Percentiles rank a stretch among this genome's conserved stretches.
These are phyloP conservation scores for Notamacropus eugenii DNA, from an alignment of 2,797 vertebrate genomes.

Conservation along the genomic window DNA sequence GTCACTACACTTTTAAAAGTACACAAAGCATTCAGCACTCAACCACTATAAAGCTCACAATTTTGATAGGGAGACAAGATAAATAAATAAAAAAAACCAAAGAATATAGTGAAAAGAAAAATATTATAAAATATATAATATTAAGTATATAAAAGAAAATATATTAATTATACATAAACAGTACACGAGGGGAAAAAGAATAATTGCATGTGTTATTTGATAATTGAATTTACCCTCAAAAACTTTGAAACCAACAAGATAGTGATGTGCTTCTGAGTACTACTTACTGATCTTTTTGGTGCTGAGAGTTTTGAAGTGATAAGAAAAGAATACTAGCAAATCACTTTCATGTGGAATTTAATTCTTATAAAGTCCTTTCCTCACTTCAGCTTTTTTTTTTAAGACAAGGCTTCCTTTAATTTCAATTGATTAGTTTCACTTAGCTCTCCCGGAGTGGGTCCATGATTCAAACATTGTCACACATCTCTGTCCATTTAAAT, in stretches of 20 bases:
- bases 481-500: no score
- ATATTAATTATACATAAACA: neutral
- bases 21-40: neutral
- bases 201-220: neutral
- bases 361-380: neutral
- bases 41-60: neutral
- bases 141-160: neutral
- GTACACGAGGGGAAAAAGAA: neutral
- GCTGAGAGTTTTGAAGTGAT: neutral
- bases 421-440: no score
- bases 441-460: no score
- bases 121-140: neutral
- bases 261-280: neutral
- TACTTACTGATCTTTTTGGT: neutral
- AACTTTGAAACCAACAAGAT: neutral
- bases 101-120: slow-evolving; percentile 3
- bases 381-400: neutral
- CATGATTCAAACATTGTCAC: no score
- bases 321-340: neutral
- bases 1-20: slow-evolving; percentile 3
- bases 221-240: neutral
- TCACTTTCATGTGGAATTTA: neutral
- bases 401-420: no score
- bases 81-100: neutral
- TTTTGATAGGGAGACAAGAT: neutral